A percentile compares a stretch with the other conserved stretches of the same genome.
phyloP scores from a whole-genome alignment of 1,140 invertebrate species.

The Gryon sp. region DNA sequence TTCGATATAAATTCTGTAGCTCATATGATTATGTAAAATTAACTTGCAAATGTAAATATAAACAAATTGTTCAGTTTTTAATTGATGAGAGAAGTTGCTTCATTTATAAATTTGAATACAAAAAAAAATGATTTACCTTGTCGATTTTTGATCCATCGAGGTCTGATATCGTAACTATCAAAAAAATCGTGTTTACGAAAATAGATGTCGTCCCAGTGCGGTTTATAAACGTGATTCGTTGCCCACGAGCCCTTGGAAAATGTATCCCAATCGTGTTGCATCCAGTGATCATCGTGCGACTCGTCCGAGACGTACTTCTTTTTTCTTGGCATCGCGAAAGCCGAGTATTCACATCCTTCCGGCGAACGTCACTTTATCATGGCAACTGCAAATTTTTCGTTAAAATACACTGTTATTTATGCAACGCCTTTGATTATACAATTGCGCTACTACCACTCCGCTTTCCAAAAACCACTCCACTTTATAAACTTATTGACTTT shows the following conservation, averaged over 20 bases:
- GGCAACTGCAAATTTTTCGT: background rate
- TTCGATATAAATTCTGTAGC: no score
- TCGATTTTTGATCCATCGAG: conserved; percentile 38
- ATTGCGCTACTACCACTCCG: background rate
- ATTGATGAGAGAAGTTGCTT: no score
- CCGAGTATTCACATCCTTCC: background rate
- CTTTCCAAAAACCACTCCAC: background rate
- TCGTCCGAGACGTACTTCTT: conserved; percentile 10
- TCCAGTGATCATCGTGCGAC: conserved; percentile 13
- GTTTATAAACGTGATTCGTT: conserved; percentile 24
- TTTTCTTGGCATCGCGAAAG: conserved; percentile 16
- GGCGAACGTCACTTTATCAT: background rate
- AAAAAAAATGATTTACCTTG: conserved; percentile 21
- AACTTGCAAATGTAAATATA: no score
- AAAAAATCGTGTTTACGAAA: conserved; percentile 31
- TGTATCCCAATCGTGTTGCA: conserved; percentile 14
- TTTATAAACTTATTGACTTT: background rate
- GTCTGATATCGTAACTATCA: conserved; percentile 40
- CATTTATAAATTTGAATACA: background rate
- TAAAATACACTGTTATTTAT: background rate
- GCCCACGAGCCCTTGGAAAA: conserved; percentile 10
- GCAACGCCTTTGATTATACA: background rate
- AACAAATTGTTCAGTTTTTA: no score
- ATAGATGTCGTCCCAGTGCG: conserved; percentile 16
- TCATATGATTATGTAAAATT: no score